These are phyloP conservation scores for Macrochelys suwanniensis DNA, from an alignment of 2,797 vertebrate genomes.

Conservation along the genomic window DNA sequence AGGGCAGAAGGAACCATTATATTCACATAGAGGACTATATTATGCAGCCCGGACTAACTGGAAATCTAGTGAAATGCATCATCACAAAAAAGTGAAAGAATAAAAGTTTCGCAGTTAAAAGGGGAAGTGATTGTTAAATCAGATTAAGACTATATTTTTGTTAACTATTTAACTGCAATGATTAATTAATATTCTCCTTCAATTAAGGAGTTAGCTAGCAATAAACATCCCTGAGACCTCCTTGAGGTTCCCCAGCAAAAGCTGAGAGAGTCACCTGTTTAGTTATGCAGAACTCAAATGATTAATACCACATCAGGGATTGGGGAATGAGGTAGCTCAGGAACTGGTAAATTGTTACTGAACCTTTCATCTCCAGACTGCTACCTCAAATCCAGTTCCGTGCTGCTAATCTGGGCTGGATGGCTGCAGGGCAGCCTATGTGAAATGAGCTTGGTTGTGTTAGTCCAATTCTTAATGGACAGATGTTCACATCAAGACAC, in stretches of 20 bases:
- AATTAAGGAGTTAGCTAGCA: not conserved
- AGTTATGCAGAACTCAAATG: not conserved
- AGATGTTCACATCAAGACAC: not conserved
- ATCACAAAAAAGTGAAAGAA: not conserved
- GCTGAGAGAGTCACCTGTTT: rapidly evolving
- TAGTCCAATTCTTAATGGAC: rapidly evolving
- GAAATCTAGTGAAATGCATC: not conserved
- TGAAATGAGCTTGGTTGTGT: not conserved
- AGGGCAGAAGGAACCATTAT: not conserved
- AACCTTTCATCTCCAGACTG: not conserved
- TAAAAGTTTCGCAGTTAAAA: rapidly evolving
- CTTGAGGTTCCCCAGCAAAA: not conserved
- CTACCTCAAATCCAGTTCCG: rapidly evolving
- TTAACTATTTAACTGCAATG: not conserved
- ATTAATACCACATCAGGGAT: rapidly evolving
- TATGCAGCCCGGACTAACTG: no score
- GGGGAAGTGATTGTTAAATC: not conserved
- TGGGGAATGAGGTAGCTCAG: not conserved
- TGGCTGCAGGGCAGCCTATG: not conserved
- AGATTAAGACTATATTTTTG: rapidly evolving
- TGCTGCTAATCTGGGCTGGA: not conserved
- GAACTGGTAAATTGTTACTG: not conserved
- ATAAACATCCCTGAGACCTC: rapidly evolving
- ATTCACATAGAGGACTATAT: no score
- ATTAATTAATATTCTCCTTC: not conserved